Conservation (phyloP, 2,113 vertebrate genomes). For the Vulpes ferrilata region DNA sequence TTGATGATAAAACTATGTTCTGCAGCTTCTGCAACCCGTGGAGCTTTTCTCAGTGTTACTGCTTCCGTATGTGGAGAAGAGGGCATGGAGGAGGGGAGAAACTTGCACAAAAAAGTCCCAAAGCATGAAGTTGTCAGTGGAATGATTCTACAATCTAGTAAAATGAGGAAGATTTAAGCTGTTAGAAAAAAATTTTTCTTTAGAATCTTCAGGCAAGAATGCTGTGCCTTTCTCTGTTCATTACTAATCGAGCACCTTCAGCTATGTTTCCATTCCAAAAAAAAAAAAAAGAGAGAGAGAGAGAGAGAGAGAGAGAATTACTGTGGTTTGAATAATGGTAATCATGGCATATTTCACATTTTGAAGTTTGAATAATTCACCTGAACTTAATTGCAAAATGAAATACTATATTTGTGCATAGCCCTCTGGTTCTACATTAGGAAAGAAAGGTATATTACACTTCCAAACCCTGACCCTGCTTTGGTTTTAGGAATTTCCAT, state of each 20-base stretch:
- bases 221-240: conserved; percentile 4
- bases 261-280: conserved; percentile 59
- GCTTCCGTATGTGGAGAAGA: neutral
- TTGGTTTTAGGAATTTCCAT: conserved; percentile 69
- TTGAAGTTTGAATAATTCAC: conserved; percentile 72
- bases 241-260: conserved; percentile 45
- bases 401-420: conserved; percentile 58
- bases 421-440: conserved; percentile 49
- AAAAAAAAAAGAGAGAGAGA: neutral
- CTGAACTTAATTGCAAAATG: conserved; percentile 73
- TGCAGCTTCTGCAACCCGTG: neutral
- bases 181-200: conserved; percentile 9
- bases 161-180: conserved; percentile 23
- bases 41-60: neutral
- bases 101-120: neutral
- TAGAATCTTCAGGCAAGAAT: conserved; percentile 32
- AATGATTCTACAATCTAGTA: conserved; percentile 4
- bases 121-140: neutral
- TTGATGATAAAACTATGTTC: neutral
- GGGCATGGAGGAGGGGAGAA: neutral
- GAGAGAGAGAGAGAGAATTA: conserved; percentile 51
- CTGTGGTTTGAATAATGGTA: conserved; percentile 51
- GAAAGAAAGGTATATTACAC: conserved; percentile 37
- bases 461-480: conserved; percentile 63
- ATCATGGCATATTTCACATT: conserved; percentile 58